Conservation (phyloP, 2,113 vertebrate genomes). For the Speoplatyrhinus poulsoni region DNA sequence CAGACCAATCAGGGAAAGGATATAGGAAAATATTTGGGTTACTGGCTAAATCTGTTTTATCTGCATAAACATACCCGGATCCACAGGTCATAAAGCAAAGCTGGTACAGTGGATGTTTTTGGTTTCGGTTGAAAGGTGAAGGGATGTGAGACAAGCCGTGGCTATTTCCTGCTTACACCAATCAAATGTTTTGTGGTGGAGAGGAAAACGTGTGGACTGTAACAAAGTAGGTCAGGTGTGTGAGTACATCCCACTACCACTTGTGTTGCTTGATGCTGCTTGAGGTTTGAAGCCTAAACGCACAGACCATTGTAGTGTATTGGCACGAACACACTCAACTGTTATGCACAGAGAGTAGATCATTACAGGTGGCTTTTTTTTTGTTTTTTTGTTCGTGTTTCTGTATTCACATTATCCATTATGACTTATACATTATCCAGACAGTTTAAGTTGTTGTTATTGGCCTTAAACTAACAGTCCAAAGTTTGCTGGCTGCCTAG, state of each 20-base stretch:
- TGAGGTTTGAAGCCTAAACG: neutral
- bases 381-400: conserved; percentile 2
- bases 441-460: neutral
- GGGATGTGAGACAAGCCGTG: conserved; percentile 25
- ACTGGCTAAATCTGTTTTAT: neutral
- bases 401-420: neutral
- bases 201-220: neutral
- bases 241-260: no score
- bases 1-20: neutral
- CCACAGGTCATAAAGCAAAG: neutral
- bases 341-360: neutral
- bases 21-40: neutral
- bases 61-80: neutral
- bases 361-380: neutral
- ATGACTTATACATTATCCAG: neutral
- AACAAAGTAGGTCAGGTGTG: neutral
- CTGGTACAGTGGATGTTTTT: conserved; percentile 6
- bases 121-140: conserved; percentile 7
- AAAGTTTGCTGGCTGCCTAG: conserved; percentile 30
- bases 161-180: conserved; percentile 27
- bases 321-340: neutral
- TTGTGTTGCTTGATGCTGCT: conserved; percentile 5
- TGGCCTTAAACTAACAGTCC: conserved; percentile 9
- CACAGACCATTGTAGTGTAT: neutral
- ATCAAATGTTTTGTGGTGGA: conserved; percentile 22